phyloP scores from a whole-genome alignment of 1,140 invertebrate species.

The Ostrea denselamellosa region DNA sequence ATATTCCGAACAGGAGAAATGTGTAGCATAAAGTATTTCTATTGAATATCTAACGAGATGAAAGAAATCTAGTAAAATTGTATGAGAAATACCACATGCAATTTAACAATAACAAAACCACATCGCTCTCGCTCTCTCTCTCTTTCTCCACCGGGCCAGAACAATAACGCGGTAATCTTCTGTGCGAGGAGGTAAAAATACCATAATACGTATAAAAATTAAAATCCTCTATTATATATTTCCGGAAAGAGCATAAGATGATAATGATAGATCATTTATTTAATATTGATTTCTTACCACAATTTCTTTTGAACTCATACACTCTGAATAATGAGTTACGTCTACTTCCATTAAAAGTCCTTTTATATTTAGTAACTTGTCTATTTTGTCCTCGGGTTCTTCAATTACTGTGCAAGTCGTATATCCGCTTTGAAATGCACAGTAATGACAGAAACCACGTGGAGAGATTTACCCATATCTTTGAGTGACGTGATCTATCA shows the following conservation, averaged over 20 bases:
- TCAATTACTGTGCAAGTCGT: background rate
- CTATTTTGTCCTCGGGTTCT: background rate
- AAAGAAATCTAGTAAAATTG: no score
- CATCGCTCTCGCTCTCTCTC: no score
- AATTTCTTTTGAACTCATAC: background rate
- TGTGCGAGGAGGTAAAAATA: background rate
- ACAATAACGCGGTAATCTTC: conserved; percentile 3
- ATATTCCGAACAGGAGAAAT: no score
- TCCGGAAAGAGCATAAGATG: background rate
- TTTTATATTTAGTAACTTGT: background rate
- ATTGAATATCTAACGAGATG: no score
- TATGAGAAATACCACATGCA: no score
- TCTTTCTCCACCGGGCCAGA: background rate
- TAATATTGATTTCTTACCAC: background rate
- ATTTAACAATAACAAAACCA: background rate
- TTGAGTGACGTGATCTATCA: conserved; percentile 61
- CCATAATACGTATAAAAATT: background rate
- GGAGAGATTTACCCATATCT: conserved; percentile 62
- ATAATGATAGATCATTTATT: background rate
- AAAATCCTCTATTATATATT: background rate
- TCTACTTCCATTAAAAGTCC: background rate
- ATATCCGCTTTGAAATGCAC: conserved; percentile 2
- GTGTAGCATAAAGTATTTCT: no score
- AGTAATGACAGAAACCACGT: conserved; percentile 60
- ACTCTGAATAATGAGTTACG: background rate